Base-by-base conservation (phyloP, 2,888 invertebrate species). In the Noctua janthina region DNA sequence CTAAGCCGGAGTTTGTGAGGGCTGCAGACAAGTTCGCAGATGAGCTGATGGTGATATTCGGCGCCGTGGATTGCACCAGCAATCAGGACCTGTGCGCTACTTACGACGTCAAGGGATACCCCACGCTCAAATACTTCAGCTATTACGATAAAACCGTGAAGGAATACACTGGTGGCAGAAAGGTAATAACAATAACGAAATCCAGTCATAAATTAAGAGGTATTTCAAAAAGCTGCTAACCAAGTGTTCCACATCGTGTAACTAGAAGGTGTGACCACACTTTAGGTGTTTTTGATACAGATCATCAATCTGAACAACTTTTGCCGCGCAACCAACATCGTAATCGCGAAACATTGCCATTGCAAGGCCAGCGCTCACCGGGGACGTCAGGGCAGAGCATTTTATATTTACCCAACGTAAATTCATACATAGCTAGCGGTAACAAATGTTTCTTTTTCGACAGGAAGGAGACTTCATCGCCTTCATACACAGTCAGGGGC, bases 121-220 rank as follows among this genome's bases (percentile, higher is more conserved):
- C 99, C 7, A 99, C 99, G 0, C 97, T 99, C 87, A 98, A 98
- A 92, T 99, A 99, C 94, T 99, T 98, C 93, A 98, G 98, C 92
- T 98, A 98, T 93, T 98, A 98, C 91, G 98, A 98, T 89, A 98
- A 98, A 92, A 94, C 96, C 0, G 97, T 97, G 83, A 97, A 97
- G 75, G 97, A 97, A 15, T 99, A 99, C 92, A 97, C 97, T 80
- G 98, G 98, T 1, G 98, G 98, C 0, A 97, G 99, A 89, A 98
- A 98, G 95, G 98, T 98, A 93, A 46, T 67, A 20, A 20, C 23
- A 62, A 13, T 43, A 68, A 49, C 8, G 17, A 46, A 46, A 46
- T 10, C 23, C 15, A 0, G 15, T 46, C 15, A 68, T n/a, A 46
- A 46, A 46, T 67, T 54, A 5, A 39, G 35, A 49, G 10, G 35